A percentile compares a stretch with the other conserved stretches of the same genome.
Conservation (phyloP, 2,797 vertebrate species). For the Linurgus olivaceus region DNA sequence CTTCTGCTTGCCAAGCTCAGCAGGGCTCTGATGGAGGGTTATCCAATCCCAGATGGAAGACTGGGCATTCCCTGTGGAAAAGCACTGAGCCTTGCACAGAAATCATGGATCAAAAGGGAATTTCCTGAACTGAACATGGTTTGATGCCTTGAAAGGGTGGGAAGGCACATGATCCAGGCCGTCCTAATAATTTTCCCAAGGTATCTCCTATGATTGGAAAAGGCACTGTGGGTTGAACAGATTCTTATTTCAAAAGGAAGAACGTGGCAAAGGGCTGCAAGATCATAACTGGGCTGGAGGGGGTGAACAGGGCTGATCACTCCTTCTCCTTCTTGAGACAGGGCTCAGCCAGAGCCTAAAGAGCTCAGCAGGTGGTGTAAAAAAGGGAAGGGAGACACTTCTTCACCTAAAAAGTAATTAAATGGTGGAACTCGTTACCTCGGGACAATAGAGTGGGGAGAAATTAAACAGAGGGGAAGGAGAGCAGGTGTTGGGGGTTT, state of each 20-base stretch:
- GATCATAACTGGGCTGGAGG: background rate
- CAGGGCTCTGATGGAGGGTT: background rate
- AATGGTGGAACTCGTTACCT: background rate
- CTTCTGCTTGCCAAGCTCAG: background rate
- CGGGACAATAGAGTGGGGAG: background rate
- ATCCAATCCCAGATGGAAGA: background rate
- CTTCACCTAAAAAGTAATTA: background rate
- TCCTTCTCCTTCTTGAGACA: background rate
- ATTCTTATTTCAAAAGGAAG: background rate
- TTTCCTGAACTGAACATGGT: background rate
- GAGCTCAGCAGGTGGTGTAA: background rate
- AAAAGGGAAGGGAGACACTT: background rate
- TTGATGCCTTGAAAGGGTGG: background rate
- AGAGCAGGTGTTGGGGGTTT: accelerated
- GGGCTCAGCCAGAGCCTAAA: background rate
- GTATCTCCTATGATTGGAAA: background rate
- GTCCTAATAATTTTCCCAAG: background rate
- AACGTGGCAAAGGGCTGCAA: background rate
- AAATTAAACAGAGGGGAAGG: background rate
- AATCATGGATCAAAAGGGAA: background rate
- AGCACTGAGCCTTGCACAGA: background rate
- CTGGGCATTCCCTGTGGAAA: background rate
- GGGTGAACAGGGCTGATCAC: background rate
- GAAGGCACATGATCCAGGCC: background rate
- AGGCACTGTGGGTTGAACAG: background rate